phyloP scores from a whole-genome alignment of 2,797 vertebrate genomes.

The Oophaga sylvatica region DNA sequence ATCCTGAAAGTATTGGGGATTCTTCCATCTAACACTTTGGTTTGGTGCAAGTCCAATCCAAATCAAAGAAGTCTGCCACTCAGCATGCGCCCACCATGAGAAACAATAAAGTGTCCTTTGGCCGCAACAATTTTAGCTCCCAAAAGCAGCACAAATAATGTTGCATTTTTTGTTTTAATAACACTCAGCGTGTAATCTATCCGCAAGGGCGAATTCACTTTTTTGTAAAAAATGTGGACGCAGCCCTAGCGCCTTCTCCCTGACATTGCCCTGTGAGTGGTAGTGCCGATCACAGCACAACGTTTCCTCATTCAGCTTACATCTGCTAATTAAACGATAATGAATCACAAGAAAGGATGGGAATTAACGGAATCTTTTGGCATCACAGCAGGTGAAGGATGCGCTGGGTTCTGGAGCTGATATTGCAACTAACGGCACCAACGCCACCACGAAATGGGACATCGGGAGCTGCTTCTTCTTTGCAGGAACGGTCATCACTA shows the following conservation, averaged over 20 bases:
- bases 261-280: background rate
- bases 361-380: constrained; percentile 10
- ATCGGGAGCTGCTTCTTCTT: constrained; percentile 88
- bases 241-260: background rate
- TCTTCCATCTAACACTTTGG: no score
- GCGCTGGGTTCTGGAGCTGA: constrained; percentile 83
- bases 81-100: no score
- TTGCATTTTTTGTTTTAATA: no score
- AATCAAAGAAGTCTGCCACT: no score
- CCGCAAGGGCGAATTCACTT: no score
- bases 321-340: background rate
- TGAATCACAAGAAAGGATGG: background rate
- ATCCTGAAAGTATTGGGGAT: no score
- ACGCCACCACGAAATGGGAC: constrained; percentile 84
- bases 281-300: background rate
- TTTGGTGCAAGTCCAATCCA: no score
- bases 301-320: background rate
- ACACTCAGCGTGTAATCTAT: no score
- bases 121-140: no score
- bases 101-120: no score
- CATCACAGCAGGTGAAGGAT: constrained; percentile 76
- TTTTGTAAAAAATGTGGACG: background rate
- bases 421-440: constrained; percentile 71
- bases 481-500: constrained; percentile 92
- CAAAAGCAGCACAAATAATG: no score